These are phyloP conservation scores for Adrianichthys oophorus DNA, from an alignment of 2,797 vertebrate species.

Conservation along the genomic window DNA sequence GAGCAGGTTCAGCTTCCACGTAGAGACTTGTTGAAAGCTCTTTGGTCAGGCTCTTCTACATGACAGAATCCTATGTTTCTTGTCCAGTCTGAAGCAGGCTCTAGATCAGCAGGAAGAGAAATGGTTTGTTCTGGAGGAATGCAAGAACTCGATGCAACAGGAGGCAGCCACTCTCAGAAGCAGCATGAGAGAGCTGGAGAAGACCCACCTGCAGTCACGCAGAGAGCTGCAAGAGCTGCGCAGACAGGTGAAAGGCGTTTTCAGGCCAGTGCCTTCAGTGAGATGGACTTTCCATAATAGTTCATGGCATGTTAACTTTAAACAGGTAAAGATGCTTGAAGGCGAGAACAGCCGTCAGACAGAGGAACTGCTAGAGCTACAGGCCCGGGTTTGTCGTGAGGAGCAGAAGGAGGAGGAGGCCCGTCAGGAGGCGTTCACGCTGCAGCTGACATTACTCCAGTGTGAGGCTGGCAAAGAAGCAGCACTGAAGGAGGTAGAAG, in stretches of 20 bases:
- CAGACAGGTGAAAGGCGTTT: conserved; percentile 75
- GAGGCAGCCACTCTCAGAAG: conserved; percentile 72
- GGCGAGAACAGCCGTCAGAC: conserved; percentile 70
- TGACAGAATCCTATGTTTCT: background rate
- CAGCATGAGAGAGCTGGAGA: conserved; percentile 76
- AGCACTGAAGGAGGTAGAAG: conserved; percentile 78
- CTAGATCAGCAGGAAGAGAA: conserved; percentile 81
- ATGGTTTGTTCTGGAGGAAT: conserved; percentile 74
- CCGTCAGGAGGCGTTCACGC: conserved; percentile 62
- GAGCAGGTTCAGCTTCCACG: conserved; percentile 74
- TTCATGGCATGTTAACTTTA: conserved; percentile 11
- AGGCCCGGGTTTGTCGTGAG: conserved; percentile 69
- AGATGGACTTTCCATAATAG: conserved; percentile 26
- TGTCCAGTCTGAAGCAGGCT: conserved; percentile 74
- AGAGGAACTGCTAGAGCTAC: conserved; percentile 75
- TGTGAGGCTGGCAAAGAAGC: conserved; percentile 73
- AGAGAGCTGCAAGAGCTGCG: conserved; percentile 80
- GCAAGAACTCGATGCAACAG: conserved; percentile 61
- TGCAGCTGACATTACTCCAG: conserved; percentile 74
- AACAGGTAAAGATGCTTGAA: conserved; percentile 80
- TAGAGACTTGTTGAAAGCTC: background rate
- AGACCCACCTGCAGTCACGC: conserved; percentile 63
- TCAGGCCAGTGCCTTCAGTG: conserved; percentile 15
- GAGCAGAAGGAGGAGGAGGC: conserved; percentile 75
- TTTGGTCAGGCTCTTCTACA: background rate